Conservation (phyloP, 92 coral and sea anemone species). For the Epizoanthus fatuus region DNA sequence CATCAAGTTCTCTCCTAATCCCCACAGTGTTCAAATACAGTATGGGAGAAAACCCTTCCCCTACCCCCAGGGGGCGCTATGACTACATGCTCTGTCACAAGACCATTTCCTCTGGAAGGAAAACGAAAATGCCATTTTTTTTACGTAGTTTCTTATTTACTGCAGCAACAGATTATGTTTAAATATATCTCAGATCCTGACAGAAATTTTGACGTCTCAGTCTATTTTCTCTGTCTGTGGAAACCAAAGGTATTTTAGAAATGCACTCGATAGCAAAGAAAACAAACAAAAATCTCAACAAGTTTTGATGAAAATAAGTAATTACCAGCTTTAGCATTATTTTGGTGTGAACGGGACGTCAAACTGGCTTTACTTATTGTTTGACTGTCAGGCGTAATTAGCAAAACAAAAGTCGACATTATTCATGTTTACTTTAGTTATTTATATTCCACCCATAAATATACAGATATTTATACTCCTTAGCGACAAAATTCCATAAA, state of each 20-base stretch:
- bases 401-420: not conserved
- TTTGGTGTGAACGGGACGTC: constrained; percentile 14
- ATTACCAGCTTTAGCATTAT: constrained; percentile 32
- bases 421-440: not conserved
- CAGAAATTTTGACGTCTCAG: constrained; percentile 19
- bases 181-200: not conserved
- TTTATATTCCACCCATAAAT: not conserved
- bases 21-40: too few relatives aligned
- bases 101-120: too few relatives aligned
- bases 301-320: constrained; percentile 23
- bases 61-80: too few relatives aligned
- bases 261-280: constrained; percentile 26
- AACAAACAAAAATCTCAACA: constrained; percentile 31
- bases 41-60: too few relatives aligned
- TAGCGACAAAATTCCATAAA: not conserved
- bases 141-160: not conserved
- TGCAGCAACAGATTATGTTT: not conserved
- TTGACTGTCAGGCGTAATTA: constrained; percentile 7
- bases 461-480: not conserved
- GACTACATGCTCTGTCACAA: too few relatives aligned
- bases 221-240: not conserved
- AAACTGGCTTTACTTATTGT: not conserved
- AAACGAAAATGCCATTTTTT: too few relatives aligned
- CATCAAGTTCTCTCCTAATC: too few relatives aligned
- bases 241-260: constrained; percentile 31